Base-by-base conservation (phyloP, 2,113 vertebrate species). In the Bettongia penicillata region DNA sequence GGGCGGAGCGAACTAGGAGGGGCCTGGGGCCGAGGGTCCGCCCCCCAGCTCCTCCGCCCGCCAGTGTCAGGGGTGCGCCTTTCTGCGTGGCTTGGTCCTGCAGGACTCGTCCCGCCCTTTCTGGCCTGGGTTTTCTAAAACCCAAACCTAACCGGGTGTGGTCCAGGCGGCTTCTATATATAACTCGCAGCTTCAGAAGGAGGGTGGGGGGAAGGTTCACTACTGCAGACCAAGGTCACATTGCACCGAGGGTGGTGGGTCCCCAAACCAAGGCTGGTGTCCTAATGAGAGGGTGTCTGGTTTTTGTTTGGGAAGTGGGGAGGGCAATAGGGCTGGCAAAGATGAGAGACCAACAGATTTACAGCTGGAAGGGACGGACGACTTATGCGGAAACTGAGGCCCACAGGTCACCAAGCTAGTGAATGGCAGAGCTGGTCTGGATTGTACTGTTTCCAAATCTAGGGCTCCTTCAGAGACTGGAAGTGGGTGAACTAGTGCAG, bases 1-100 rank as follows among this genome's bases (percentile, higher is more conserved):
- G 49, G 94, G 89, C n/a, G 93, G 90, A 43, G 57, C 91, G 0
- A 28, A 91, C 93, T 96, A 94, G 96, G 93, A 95, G 22, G 95
- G 94, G 97, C 95, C n/a, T 22, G 37, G 68, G 68, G 1, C 31
- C 12, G 61, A 61, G 57, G 61, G 61, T 68, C 77, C 90, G 90
- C 92, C 97, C 48, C 91, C 43, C 93, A 55, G 92, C 94, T 53
- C 26, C 68, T 1, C 49, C 93, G 93, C 91, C 93, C 0, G 50
- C 91, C 57, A 3, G 10, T 61, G 93, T 92, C 94, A 25, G 49
- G 52, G 57, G 47, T 49, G 93, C 92, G 9, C 93, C 61, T 57
- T 89, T 28, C 51, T 91, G 68, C 55, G 94, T 23, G 53, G 55
- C 50, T 90, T 53, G 22, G 93, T 89, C 91, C 77, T 90, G 68